These are phyloP conservation scores for Drosophila pseudoananassae DNA, from an alignment of 1,140 invertebrate species.

Conservation along the genomic window DNA sequence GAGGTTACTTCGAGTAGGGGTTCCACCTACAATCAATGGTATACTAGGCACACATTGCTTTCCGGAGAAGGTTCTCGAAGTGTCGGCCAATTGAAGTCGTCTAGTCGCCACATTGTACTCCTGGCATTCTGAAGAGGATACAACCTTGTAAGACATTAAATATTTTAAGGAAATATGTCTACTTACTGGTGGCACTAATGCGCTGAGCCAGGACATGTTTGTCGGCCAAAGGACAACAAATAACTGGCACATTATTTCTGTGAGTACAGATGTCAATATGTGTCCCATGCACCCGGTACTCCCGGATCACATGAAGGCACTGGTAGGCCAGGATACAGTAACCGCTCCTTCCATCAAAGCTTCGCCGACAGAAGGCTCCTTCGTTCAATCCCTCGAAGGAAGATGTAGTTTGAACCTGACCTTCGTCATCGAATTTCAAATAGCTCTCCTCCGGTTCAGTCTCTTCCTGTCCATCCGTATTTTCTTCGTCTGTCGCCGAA, in stretches of 20 bases:
- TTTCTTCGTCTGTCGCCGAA: not conserved
- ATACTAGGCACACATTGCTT: constrained; percentile 80
- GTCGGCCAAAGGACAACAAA: constrained; percentile 76
- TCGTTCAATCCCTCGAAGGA: constrained; percentile 31
- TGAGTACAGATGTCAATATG: constrained; percentile 77
- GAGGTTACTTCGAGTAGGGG: constrained; percentile 84
- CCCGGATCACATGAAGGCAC: constrained; percentile 74
- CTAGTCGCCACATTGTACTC: constrained; percentile 65
- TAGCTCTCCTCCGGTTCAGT: constrained; percentile 30
- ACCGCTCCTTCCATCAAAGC: constrained; percentile 75
- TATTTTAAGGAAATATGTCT: not conserved
- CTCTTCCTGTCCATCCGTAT: not conserved
- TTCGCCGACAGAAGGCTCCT: constrained; percentile 75
- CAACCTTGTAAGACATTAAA: not conserved
- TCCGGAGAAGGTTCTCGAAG: constrained; percentile 57
- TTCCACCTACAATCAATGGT: constrained; percentile 86
- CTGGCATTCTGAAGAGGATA: constrained; percentile 65
- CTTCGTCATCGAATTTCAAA: constrained; percentile 58
- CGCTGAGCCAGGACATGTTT: constrained; percentile 71
- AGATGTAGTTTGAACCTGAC: constrained; percentile 3
- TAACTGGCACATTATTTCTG: constrained; percentile 72
- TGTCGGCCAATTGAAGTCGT: constrained; percentile 52
- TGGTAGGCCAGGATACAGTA: constrained; percentile 80
- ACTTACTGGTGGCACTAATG: constrained; percentile 73
- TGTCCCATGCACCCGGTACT: constrained; percentile 74